Percentiles rank a stretch among this genome's conserved stretches.
phyloP scores from a whole-genome alignment of 2,113 vertebrate genomes.

The Entomyzon cyanotis region DNA sequence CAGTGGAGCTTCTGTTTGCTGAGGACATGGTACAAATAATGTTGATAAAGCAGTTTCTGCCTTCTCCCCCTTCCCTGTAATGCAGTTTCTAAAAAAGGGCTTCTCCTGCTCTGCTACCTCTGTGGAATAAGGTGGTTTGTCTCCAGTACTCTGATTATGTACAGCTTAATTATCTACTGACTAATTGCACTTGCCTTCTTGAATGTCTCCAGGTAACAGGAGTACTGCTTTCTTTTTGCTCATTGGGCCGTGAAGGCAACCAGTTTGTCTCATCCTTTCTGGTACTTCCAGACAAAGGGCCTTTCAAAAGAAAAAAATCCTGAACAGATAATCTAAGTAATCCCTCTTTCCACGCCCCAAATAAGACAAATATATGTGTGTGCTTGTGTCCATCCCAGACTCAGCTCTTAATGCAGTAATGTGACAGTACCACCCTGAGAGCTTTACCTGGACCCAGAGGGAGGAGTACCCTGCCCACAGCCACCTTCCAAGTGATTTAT shows the following conservation, averaged over 20 bases:
- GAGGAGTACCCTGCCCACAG: neutral
- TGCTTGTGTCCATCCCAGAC: neutral
- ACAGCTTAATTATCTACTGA: slow-evolving; percentile 84
- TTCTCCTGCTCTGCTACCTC: slow-evolving; percentile 66
- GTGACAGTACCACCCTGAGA: slow-evolving; percentile 71
- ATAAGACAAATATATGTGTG: slow-evolving; percentile 50
- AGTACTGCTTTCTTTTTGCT: slow-evolving; percentile 67
- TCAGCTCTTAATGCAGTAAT: slow-evolving; percentile 49
- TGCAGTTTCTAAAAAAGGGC: slow-evolving; percentile 69
- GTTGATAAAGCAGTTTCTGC: slow-evolving; percentile 6
- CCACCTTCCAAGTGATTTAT: neutral
- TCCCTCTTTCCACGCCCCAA: slow-evolving; percentile 55
- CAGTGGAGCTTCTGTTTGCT: slow-evolving; percentile 22
- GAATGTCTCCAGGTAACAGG: slow-evolving; percentile 80
- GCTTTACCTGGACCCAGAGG: slow-evolving; percentile 47
- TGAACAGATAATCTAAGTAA: slow-evolving; percentile 50
- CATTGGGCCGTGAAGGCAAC: slow-evolving; percentile 60
- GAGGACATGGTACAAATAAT: slow-evolving; percentile 40
- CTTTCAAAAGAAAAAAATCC: slow-evolving; percentile 67
- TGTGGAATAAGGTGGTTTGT: slow-evolving; percentile 58
- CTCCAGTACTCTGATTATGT: slow-evolving; percentile 72
- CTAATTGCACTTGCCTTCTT: slow-evolving; percentile 77
- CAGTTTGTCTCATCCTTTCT: slow-evolving; percentile 69
- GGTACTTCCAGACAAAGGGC: slow-evolving; percentile 72
- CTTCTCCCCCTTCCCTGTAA: slow-evolving; percentile 58